These are phyloP conservation scores for Bubo scandiacus DNA, from an alignment of 2,113 vertebrate genomes.

Conservation along the genomic window DNA sequence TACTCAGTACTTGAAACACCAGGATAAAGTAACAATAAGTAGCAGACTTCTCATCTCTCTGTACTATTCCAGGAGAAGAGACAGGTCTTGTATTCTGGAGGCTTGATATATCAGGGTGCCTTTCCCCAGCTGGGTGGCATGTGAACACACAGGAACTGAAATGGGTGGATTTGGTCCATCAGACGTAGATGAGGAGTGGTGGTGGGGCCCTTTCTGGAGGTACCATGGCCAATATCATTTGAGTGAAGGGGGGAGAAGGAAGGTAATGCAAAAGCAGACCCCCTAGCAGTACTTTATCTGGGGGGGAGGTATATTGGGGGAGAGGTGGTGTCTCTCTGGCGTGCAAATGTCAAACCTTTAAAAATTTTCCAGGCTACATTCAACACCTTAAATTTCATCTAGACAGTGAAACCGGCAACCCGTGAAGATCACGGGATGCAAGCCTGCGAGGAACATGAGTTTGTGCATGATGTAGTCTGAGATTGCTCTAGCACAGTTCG, in stretches of 20 bases:
- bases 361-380: not conserved
- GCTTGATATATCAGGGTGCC: accelerated
- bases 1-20: not conserved
- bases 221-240: not conserved
- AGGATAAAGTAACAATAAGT: not conserved
- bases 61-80: not conserved
- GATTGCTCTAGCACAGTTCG: not conserved
- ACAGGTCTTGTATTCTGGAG: not conserved
- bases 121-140: not conserved
- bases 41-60: not conserved
- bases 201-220: not conserved
- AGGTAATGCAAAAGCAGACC: not conserved
- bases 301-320: not conserved
- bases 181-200: accelerated
- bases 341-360: not conserved
- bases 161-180: not conserved
- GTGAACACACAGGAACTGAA: not conserved
- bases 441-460: not conserved
- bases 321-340: not conserved
- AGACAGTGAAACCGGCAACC: not conserved
- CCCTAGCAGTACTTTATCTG: not conserved
- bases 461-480: not conserved
- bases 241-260: not conserved
- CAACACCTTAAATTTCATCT: not conserved
- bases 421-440: not conserved